Percentiles rank a stretch among this genome's conserved stretches.
These are phyloP conservation scores for Chaenocephalus aceratus DNA, from an alignment of 2,113 vertebrate genomes.

Conservation along the genomic window DNA sequence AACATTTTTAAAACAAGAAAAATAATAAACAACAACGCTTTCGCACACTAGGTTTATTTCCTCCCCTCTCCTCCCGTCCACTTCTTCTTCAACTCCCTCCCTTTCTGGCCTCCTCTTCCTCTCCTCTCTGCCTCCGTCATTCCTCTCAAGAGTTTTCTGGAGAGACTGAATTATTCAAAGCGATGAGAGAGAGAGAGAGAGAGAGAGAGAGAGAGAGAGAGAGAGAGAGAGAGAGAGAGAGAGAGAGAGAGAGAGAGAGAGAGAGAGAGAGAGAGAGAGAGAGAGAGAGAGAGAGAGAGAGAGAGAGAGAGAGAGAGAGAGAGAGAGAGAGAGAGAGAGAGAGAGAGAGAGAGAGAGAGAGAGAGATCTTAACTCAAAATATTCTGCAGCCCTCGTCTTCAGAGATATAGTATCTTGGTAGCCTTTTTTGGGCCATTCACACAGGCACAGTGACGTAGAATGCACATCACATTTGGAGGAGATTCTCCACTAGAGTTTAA, in stretches of 20 bases:
- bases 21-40: background rate
- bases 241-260: constrained; percentile 2
- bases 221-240: background rate
- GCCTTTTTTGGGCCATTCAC: constrained; percentile 14
- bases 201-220: background rate
- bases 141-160: constrained; percentile 48
- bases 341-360: constrained; percentile 22
- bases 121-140: constrained; percentile 34
- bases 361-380: constrained; percentile 27
- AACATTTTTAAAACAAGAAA: constrained; percentile 6
- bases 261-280: background rate
- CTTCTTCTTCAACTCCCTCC: constrained; percentile 1
- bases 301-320: background rate
- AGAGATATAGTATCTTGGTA: constrained; percentile 22
- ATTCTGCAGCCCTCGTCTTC: constrained; percentile 36
- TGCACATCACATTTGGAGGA: constrained; percentile 3
- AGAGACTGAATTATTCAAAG: constrained; percentile 58
- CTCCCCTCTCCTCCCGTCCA: background rate
- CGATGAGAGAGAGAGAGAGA: constrained; percentile 10
- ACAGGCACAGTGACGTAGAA: constrained; percentile 12
- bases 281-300: constrained; percentile 16
- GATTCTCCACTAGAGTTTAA: background rate
- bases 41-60: constrained; percentile 3
- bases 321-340: background rate
- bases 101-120: constrained; percentile 13